Conservation (phyloP, 2,113 vertebrate genomes). For the Petrocephalus microphthalmus region DNA sequence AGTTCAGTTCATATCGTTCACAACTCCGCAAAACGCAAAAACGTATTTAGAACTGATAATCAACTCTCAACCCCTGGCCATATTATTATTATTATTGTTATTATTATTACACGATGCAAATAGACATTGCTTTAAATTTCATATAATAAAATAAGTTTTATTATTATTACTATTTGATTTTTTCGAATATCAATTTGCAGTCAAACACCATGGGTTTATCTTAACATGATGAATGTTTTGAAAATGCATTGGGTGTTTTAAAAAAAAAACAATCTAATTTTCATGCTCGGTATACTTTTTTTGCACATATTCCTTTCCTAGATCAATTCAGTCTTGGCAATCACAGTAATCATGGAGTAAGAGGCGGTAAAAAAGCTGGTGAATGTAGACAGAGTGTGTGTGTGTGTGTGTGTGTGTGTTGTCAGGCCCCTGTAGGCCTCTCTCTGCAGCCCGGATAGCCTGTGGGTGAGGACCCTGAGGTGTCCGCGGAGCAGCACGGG, state of each 20-base stretch:
- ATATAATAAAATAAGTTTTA: slow-evolving; percentile 37
- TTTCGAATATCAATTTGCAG: slow-evolving; percentile 55
- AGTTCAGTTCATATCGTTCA: neutral
- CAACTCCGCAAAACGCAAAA: neutral
- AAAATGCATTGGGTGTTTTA: neutral
- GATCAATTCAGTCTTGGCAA: slow-evolving; percentile 57
- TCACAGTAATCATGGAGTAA: slow-evolving; percentile 66
- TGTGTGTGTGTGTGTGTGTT: slow-evolving; percentile 45
- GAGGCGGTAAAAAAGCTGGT: slow-evolving; percentile 57
- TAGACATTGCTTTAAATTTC: neutral
- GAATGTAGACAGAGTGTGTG: slow-evolving; percentile 55
- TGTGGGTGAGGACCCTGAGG: slow-evolving; percentile 51
- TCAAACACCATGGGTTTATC: slow-evolving; percentile 36
- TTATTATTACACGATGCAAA: neutral
- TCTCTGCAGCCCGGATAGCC: slow-evolving; percentile 61
- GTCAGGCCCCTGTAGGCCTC: slow-evolving; percentile 58
- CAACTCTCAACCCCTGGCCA: neutral
- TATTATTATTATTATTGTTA: neutral
- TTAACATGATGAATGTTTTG: neutral
- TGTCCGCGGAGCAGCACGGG: neutral
- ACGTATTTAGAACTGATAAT: neutral
- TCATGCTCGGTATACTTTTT: neutral
- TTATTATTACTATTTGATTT: slow-evolving; percentile 44
- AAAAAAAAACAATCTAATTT: neutral
- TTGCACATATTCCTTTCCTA: slow-evolving; percentile 20